phyloP scores from a whole-genome alignment of 2,888 invertebrate species.

The Psococerastis gibbosa region DNA sequence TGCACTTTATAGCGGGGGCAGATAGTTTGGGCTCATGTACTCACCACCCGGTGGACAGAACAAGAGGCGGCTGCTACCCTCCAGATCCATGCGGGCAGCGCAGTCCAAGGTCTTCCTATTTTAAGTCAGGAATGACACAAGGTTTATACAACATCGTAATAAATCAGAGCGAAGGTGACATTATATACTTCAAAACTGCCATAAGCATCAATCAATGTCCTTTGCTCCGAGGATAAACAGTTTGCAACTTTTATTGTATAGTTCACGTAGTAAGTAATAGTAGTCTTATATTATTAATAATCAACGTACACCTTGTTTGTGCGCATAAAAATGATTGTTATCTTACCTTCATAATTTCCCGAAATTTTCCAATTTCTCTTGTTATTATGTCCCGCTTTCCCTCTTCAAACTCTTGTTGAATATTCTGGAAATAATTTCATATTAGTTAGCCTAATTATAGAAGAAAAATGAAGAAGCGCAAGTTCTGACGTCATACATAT shows the following conservation, averaged over 20 bases:
- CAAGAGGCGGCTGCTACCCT: neutral
- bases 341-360: conserved; percentile 90
- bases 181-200: too few relatives aligned
- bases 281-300: neutral
- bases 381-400: conserved; percentile 92
- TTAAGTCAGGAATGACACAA: neutral
- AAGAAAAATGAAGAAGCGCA: too few relatives aligned
- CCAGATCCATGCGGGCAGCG: neutral
- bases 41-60: neutral
- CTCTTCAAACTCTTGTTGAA: conserved; percentile 59
- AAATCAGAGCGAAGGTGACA: too few relatives aligned
- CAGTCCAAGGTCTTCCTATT: neutral
- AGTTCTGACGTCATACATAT: too few relatives aligned
- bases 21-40: neutral
- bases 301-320: neutral
- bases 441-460: too few relatives aligned
- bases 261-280: neutral
- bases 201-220: too few relatives aligned
- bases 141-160: too few relatives aligned
- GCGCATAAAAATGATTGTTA: conserved; percentile 11
- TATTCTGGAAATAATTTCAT: neutral
- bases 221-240: too few relatives aligned
- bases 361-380: conserved; percentile 92
- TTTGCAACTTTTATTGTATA: too few relatives aligned
- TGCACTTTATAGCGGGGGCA: too few relatives aligned